Evolutionary conservation across 2,797 vertebrate species (phyloP).

Genomic region (Eurystomus glaucurus): DNA sequence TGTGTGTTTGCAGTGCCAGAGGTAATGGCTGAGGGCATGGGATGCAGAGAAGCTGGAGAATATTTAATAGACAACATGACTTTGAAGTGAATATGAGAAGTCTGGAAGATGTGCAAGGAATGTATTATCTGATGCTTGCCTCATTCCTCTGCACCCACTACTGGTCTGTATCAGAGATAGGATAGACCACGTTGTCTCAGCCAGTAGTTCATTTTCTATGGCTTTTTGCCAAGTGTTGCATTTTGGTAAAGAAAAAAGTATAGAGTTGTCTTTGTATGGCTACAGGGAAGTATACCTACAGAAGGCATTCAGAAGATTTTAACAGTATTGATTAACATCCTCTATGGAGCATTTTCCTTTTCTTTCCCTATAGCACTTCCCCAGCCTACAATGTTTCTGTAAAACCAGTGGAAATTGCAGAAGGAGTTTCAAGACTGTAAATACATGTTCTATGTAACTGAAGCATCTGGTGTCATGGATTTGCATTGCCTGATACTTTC

Average conservation of each 20-base stretch:
- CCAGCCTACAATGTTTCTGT: background rate
- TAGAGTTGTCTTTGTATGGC: background rate
- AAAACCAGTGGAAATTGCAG: background rate
- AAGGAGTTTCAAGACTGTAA: background rate
- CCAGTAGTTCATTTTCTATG: background rate
- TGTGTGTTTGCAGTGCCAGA: background rate
- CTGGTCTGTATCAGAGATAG: background rate
- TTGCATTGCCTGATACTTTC: background rate
- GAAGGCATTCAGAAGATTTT: background rate
- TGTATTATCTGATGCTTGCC: background rate
- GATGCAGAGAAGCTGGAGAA: background rate
- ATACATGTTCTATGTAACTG: background rate
- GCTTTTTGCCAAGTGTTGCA: background rate
- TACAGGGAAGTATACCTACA: background rate
- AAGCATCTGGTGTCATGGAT: background rate
- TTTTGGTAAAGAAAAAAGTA: background rate
- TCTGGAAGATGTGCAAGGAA: background rate
- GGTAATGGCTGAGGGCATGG: background rate
- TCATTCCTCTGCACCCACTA: background rate
- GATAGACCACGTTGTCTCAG: accelerated
- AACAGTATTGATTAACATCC: background rate
- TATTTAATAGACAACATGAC: background rate
- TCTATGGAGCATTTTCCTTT: background rate
- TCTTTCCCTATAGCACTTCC: background rate
- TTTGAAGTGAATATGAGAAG: background rate